Evolutionary conservation across 2,797 vertebrate genomes (phyloP).

Genomic region (Malurus leucopterus): DNA sequence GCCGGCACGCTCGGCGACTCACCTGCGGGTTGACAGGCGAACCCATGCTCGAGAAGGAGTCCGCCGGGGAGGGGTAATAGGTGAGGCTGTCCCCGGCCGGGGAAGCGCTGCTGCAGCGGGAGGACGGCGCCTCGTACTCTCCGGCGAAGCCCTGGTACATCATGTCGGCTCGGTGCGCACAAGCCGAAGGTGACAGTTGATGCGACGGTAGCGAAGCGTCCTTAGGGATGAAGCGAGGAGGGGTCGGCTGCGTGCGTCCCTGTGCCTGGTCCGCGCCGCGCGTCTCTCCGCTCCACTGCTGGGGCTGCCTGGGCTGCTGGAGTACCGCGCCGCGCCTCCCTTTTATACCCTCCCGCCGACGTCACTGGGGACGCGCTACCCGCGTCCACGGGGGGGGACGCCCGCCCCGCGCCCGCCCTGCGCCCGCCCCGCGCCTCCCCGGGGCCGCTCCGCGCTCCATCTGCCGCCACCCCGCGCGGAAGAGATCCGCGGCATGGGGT

Average conservation of each 20-base stretch:
- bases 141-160: constrained; percentile 87
- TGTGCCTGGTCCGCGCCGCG: not conserved
- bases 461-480: not conserved
- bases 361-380: not conserved
- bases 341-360: constrained; percentile 28
- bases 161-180: constrained; percentile 33
- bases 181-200: not conserved
- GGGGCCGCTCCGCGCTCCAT: not conserved
- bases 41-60: constrained; percentile 87
- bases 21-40: constrained; percentile 89
- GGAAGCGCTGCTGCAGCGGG: constrained; percentile 93
- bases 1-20: constrained; percentile 24
- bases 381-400: not conserved
- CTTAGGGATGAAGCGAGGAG: not conserved
- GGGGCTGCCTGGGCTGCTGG: not conserved
- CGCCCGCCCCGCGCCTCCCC: not conserved
- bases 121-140: constrained; percentile 88
- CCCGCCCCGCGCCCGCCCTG: not conserved
- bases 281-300: not conserved
- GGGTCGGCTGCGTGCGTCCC: constrained; percentile 21
- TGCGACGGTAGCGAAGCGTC: not conserved
- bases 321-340: not conserved
- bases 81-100: constrained; percentile 84
- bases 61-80: constrained; percentile 87
- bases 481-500: fast-evolving